Percentiles rank a stretch among this genome's conserved stretches.
Conservation (phyloP, 2,113 vertebrate genomes). For the Chascanopsetta lugubris region DNA sequence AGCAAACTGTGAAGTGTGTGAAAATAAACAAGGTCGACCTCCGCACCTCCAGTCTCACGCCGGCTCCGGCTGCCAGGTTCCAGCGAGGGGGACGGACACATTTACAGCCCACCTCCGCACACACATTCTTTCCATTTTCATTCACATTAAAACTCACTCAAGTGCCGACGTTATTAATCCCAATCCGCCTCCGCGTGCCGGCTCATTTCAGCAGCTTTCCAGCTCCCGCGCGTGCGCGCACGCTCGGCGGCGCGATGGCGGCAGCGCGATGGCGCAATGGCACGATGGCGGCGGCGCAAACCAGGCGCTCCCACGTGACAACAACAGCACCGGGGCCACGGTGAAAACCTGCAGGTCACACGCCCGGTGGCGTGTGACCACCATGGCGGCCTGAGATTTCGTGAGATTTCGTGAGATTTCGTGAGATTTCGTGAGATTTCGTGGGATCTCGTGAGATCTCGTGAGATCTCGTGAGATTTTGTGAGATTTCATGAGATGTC, state of each 20-base stretch:
- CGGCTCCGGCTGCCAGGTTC: neutral
- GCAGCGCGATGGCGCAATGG: neutral
- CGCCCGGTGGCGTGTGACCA: conserved; percentile 36
- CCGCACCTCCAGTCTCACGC: conserved; percentile 15
- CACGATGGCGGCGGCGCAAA: conserved; percentile 22
- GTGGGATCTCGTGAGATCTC: too few relatives aligned
- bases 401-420: too few relatives aligned
- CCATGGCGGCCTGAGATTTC: conserved; percentile 40
- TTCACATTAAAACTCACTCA: conserved; percentile 35
- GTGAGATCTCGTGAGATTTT: too few relatives aligned
- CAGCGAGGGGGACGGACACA: conserved; percentile 22
- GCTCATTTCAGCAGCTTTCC: neutral
- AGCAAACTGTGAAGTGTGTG: conserved; percentile 22
- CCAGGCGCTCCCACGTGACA: conserved; percentile 55
- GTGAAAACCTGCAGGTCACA: conserved; percentile 57
- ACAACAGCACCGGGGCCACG: conserved; percentile 41
- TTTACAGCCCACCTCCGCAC: neutral
- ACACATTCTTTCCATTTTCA: conserved; percentile 52
- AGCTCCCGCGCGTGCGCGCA: too few relatives aligned
- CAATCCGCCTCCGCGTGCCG: neutral
- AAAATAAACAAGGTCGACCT: conserved; percentile 51
- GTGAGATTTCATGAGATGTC: too few relatives aligned
- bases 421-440: too few relatives aligned
- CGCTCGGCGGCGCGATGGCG: neutral
- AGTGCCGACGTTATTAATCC: neutral